Base-by-base conservation (phyloP, 2,888 invertebrate species). In the Sclerodermus sp. region DNA sequence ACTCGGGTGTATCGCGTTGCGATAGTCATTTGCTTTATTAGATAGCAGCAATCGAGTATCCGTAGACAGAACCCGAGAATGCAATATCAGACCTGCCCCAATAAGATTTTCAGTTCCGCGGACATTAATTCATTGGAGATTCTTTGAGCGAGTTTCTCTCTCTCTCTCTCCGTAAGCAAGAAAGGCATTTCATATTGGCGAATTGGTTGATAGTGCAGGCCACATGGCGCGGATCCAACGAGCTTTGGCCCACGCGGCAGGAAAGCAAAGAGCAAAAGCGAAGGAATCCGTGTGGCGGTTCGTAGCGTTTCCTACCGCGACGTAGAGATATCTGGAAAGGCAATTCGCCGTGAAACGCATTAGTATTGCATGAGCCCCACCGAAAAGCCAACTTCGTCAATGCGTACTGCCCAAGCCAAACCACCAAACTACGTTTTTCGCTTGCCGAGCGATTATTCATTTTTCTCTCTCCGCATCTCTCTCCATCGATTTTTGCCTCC, bases 191-290 rank as follows among this genome's bases (percentile, higher is more conserved):
- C 58, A 60, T 64, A 64, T 68, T 68, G 67, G 66, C 64, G 61
- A 66, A 64, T 62, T 57, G 56, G 57, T 63, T 58, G 61, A 56
- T 60, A 62, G 53, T 50, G 50, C 23, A 52, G 58, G 58, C 57
- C 54, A 53, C 55, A 58, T 70, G 70, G 70, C 68, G 64, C 66
- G 53, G 64, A 62, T 69, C 71, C 71, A 70, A 70, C 64, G 60
- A 69, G 63, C 58, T 61, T 68, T 68, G 69, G 65, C 66, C 59
- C 54, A 52, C 49, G 56, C 53, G 58, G 59, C 50, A 51, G 45
- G 46, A 42, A 32, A 45, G 9, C 14, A 14, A 13, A 23, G 23
- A 23, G 23, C 23, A 23, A 41, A 43, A 42, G 55, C 57, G 62
- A 50, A 55, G 51, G 8, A 23, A 8, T 23, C 8, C 23, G 8